phyloP scores from a whole-genome alignment of 2,113 vertebrate species.

The Crypturellus undulatus region DNA sequence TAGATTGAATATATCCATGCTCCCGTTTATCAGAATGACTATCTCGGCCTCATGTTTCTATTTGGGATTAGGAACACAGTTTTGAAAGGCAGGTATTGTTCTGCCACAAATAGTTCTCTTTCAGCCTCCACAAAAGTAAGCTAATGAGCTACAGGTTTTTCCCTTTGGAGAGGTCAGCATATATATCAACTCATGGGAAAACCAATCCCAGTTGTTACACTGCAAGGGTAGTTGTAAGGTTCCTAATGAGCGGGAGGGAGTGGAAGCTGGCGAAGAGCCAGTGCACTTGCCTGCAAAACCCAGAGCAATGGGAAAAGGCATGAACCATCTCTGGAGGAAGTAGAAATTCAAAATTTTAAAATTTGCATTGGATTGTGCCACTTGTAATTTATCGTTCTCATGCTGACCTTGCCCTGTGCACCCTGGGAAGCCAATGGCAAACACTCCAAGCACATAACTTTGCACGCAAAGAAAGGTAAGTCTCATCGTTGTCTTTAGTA shows the following conservation, averaged over 20 bases:
- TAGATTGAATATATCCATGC: not conserved
- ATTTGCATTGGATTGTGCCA: accelerated
- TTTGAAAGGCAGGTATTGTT: slow-evolving; percentile 61
- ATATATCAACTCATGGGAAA: slow-evolving; percentile 38
- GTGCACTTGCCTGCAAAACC: not conserved
- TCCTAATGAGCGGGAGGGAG: slow-evolving; percentile 15
- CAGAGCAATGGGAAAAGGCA: not conserved
- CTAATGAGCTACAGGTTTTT: slow-evolving; percentile 51
- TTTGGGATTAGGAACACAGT: slow-evolving; percentile 16
- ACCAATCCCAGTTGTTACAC: not conserved
- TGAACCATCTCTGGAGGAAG: not conserved
- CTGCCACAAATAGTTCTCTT: slow-evolving; percentile 24
- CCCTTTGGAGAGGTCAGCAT: slow-evolving; percentile 40
- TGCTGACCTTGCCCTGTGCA: accelerated
- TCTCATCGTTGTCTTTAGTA: no score
- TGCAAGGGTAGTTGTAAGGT: not conserved
- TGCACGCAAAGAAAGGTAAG: not conserved
- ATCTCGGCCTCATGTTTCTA: slow-evolving; percentile 50
- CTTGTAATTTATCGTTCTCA: not conserved
- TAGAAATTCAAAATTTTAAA: not conserved
- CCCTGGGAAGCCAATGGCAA: accelerated
- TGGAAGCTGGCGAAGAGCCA: not conserved
- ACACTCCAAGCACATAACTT: accelerated
- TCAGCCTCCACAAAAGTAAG: slow-evolving; percentile 34
- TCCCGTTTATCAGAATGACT: slow-evolving; percentile 9